Evolutionary conservation across 2,113 vertebrate genomes (phyloP).

Genomic region (Dolichallabes microphthalmus): DNA sequence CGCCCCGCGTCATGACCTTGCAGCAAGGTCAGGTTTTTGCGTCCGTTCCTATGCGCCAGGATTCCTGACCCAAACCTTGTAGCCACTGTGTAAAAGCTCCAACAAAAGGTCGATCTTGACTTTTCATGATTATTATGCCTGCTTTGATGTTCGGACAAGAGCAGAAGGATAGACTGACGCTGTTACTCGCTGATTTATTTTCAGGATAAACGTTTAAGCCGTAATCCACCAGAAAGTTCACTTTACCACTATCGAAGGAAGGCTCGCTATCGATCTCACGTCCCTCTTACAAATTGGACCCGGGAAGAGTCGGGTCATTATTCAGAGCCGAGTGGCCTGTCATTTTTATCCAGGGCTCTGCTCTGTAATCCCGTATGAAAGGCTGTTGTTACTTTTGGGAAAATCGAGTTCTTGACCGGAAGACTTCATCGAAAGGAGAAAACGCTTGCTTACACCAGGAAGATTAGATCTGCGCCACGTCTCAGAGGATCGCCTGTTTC

Average conservation of each 20-base stretch:
- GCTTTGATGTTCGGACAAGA: not conserved
- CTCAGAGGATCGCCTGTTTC: constrained; percentile 5
- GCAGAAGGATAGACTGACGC: not conserved
- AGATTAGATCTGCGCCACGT: constrained; percentile 29
- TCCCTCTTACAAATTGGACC: not conserved
- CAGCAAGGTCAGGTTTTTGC: constrained; percentile 38
- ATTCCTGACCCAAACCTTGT: not conserved
- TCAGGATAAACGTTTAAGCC: not conserved
- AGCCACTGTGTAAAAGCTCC: not conserved
- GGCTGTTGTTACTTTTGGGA: constrained; percentile 12
- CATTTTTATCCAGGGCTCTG: not conserved
- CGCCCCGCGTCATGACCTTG: constrained; percentile 30
- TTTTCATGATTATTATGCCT: not conserved
- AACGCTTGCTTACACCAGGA: constrained; percentile 17
- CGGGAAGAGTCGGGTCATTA: not conserved
- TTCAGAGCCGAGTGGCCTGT: not conserved
- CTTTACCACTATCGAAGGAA: not conserved
- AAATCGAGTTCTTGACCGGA: constrained; percentile 18
- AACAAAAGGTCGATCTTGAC: not conserved
- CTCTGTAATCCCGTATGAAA: constrained; percentile 1
- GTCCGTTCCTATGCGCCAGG: not conserved
- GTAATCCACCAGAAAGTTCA: not conserved
- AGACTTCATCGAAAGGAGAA: not conserved
- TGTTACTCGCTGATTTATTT: not conserved
- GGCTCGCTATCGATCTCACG: not conserved